Evolutionary conservation across 1,140 invertebrate species (phyloP).

Genomic region (Ceratina japonica): DNA sequence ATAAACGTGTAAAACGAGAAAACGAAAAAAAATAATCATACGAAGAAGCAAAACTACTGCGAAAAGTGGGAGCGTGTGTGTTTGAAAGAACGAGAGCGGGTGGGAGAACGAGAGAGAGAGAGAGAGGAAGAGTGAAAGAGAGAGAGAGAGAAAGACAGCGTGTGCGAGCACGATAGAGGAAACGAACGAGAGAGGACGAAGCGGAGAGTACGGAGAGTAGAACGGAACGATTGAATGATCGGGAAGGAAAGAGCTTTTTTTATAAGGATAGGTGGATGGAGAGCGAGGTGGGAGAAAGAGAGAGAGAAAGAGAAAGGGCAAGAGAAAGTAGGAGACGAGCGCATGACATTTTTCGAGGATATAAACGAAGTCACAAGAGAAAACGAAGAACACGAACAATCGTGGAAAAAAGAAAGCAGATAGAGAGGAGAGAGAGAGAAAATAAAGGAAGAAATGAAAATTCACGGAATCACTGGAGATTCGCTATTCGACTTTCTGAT

Average conservation of each 20-base stretch:
- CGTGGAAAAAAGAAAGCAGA: conserved; percentile 61
- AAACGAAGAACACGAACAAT: conserved; percentile 2
- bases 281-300: conserved; percentile 39
- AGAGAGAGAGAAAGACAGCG: not conserved
- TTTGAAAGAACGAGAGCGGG: conserved; percentile 17
- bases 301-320: conserved; percentile 64
- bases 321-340: conserved; percentile 41
- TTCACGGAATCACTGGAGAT: conserved; percentile 63
- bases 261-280: conserved; percentile 55
- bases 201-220: conserved; percentile 15
- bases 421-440: conserved; percentile 8
- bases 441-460: conserved; percentile 42
- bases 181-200: conserved; percentile 6
- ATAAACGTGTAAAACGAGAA: conserved; percentile 40
- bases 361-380: conserved; percentile 15
- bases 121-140: not conserved
- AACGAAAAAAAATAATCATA: not conserved
- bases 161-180: not conserved
- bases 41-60: conserved; percentile 16
- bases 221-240: conserved; percentile 41
- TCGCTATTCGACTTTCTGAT: conserved; percentile 68
- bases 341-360: conserved; percentile 37
- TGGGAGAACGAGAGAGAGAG: conserved; percentile 8
- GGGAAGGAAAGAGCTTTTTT: conserved; percentile 44
- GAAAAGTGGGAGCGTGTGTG: conserved; percentile 44